These are phyloP conservation scores for Maniola hyperantus DNA, from an alignment of 2,888 invertebrate species.

Conservation along the genomic window DNA sequence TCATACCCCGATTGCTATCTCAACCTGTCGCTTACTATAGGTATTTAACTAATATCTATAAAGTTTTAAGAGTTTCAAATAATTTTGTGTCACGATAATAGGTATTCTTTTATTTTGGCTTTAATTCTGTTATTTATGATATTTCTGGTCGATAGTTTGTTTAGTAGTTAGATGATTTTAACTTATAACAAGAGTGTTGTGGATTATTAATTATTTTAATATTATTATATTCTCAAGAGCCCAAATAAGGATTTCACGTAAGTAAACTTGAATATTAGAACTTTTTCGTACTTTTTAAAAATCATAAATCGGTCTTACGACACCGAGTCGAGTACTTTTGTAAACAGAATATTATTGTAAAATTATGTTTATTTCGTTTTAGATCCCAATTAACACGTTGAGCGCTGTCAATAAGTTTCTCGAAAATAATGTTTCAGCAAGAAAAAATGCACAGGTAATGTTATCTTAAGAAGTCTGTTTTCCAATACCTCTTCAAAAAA, in stretches of 20 bases:
- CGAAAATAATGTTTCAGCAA: constrained; percentile 73
- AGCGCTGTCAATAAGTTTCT: constrained; percentile 85
- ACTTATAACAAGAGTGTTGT: constrained; percentile 9
- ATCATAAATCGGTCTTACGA: constrained; percentile 16
- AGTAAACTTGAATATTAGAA: constrained; percentile 4
- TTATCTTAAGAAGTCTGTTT: constrained; percentile 6
- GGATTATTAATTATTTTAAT: neutral
- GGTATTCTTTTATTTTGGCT: neutral
- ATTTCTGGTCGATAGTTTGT: neutral
- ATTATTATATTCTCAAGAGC: neutral
- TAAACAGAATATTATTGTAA: neutral
- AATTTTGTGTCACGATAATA: neutral
- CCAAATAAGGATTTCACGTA: constrained; percentile 3
- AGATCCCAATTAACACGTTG: constrained; percentile 87
- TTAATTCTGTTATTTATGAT: too few relatives aligned
- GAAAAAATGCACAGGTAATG: constrained; percentile 65
- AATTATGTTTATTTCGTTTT: constrained; percentile 46
- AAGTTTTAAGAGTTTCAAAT: neutral
- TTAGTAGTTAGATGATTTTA: neutral
- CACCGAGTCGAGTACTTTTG: constrained; percentile 10
- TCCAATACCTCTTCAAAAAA: neutral
- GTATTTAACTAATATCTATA: neutral
- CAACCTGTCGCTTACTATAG: too few relatives aligned
- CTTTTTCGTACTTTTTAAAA: neutral
- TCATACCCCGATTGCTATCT: too few relatives aligned